Percentiles rank a stretch among this genome's conserved stretches.
These are phyloP conservation scores for Salvelinus sp. DNA, from an alignment of 2,113 vertebrate species.

Conservation along the genomic window DNA sequence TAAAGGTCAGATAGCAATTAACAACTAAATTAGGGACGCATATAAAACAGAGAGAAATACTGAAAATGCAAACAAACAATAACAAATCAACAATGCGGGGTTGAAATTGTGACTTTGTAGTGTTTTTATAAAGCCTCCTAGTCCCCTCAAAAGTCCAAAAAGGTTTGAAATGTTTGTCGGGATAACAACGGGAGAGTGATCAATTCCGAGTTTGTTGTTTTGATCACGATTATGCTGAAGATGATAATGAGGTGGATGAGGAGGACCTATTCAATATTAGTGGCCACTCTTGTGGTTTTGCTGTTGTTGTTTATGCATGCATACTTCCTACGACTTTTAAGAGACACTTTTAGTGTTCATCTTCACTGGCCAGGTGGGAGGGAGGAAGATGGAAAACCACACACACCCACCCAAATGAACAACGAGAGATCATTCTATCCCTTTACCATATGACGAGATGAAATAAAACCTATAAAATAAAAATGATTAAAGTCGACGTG, in stretches of 20 bases:
- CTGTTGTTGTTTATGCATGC: not conserved
- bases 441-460: constrained; percentile 49
- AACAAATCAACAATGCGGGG: not conserved
- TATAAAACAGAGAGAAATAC: not conserved
- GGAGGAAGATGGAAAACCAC: not conserved
- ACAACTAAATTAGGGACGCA: not conserved
- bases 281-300: not conserved
- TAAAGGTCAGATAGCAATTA: constrained; percentile 11
- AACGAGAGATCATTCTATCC: constrained; percentile 32
- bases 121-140: not conserved
- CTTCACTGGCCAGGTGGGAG: constrained; percentile 26
- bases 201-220: not conserved
- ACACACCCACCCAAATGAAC: constrained; percentile 19
- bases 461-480: constrained; percentile 59
- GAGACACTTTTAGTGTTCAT: constrained; percentile 37
- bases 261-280: not conserved
- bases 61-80: not conserved
- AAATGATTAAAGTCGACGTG: constrained; percentile 55
- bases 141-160: not conserved
- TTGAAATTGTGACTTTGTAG: not conserved
- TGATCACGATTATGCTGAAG: not conserved
- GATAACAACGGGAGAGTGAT: not conserved
- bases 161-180: not conserved
- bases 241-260: not conserved
- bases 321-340: constrained; percentile 23